These are phyloP conservation scores for Agapornis roseicollis DNA, from an alignment of 2,113 vertebrate species.

Conservation along the genomic window DNA sequence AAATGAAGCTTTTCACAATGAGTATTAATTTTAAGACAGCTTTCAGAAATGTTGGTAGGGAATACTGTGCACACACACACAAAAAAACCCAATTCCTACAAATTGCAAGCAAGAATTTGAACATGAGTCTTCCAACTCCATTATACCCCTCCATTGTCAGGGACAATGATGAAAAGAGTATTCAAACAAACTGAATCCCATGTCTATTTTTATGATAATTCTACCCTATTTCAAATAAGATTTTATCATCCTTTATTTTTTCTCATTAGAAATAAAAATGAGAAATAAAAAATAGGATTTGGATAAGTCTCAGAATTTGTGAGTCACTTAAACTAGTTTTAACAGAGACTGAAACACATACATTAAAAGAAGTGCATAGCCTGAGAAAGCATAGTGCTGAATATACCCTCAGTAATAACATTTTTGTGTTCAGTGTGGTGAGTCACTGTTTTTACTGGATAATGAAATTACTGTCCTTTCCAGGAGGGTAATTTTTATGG, in stretches of 20 bases:
- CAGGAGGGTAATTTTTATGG: constrained; percentile 9
- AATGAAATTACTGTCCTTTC: constrained; percentile 45
- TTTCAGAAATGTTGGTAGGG: not conserved
- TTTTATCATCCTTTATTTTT: not conserved
- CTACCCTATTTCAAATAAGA: not conserved
- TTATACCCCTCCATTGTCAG: not conserved
- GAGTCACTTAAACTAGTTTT: not conserved
- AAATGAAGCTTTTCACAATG: not conserved
- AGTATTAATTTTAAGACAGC: not conserved
- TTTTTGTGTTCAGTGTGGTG: not conserved
- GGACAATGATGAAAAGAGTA: not conserved
- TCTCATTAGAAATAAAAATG: not conserved
- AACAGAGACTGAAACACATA: not conserved
- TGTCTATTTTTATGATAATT: not conserved
- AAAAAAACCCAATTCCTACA: accelerated
- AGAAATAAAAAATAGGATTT: not conserved
- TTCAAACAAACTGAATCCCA: not conserved
- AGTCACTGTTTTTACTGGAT: constrained; percentile 41
- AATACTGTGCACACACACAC: not conserved
- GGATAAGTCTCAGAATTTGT: not conserved
- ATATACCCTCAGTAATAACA: not conserved
- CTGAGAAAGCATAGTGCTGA: not conserved
- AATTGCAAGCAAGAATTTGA: not conserved
- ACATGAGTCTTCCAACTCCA: not conserved
- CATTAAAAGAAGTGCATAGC: not conserved